Percentiles rank a stretch among this genome's conserved stretches.
phyloP scores from a whole-genome alignment of 2,797 vertebrate species.

The Thripadectes ignobilis region DNA sequence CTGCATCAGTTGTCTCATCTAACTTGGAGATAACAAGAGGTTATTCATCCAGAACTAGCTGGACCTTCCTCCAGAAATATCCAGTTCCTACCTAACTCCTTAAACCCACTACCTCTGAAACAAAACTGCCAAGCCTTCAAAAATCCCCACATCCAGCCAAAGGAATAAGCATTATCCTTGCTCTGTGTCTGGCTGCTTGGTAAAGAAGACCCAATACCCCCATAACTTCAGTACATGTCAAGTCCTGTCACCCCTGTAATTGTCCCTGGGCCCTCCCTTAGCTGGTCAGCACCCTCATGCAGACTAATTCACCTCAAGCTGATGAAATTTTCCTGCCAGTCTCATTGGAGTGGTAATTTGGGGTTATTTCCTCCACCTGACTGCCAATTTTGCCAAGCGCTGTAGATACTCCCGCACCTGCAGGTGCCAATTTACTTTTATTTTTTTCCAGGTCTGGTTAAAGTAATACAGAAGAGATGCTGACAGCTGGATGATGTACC shows the following conservation, averaged over 20 bases:
- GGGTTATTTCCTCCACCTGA: background rate
- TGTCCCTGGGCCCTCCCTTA: accelerated
- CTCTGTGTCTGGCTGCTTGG: background rate
- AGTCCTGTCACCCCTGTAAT: background rate
- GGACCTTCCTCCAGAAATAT: background rate
- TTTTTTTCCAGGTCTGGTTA: background rate
- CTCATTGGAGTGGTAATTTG: background rate
- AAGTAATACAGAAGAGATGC: background rate
- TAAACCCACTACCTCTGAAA: background rate
- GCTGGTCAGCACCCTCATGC: background rate
- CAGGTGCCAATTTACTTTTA: background rate
- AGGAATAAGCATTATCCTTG: accelerated
- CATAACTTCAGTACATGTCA: background rate
- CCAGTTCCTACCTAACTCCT: background rate
- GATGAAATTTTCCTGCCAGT: background rate
- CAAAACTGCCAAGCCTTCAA: background rate
- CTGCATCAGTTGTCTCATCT: background rate
- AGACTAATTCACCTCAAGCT: background rate
- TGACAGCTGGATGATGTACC: background rate
- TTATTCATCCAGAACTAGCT: background rate
- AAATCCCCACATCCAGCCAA: background rate
- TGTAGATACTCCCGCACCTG: background rate
- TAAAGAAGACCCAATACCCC: background rate
- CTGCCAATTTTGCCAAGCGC: background rate
- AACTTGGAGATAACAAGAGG: background rate